phyloP scores from a whole-genome alignment of 2,113 vertebrate genomes.

The Scortum barcoo region DNA sequence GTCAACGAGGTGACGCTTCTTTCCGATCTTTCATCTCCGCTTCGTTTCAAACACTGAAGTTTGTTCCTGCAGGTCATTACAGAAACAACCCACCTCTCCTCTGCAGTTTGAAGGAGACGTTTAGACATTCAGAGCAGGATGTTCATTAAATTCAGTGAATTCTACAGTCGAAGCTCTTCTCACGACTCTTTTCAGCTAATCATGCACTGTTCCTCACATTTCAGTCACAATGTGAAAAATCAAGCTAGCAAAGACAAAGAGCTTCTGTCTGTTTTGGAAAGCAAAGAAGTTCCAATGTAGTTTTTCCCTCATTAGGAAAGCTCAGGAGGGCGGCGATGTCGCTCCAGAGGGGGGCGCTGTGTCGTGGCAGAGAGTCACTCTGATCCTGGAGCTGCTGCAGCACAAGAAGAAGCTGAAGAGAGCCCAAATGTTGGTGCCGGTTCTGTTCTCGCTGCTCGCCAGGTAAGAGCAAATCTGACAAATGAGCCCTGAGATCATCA shows the following conservation, averaged over 20 bases:
- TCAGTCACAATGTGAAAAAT: too few species aligned
- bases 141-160: too few species aligned
- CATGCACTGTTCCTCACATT: too few species aligned
- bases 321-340: slow-evolving; percentile 69
- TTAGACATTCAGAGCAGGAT: too few species aligned
- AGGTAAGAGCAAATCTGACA: slow-evolving; percentile 82
- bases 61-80: too few species aligned
- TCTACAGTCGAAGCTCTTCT: too few species aligned
- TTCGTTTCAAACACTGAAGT: not conserved
- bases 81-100: too few species aligned
- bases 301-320: slow-evolving; percentile 83
- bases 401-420: slow-evolving; percentile 96
- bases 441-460: slow-evolving; percentile 91
- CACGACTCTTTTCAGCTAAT: too few species aligned
- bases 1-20: slow-evolving; percentile 83
- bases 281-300: too few species aligned
- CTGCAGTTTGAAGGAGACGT: too few species aligned
- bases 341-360: slow-evolving; percentile 76
- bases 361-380: slow-evolving; percentile 90
- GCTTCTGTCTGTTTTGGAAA: not conserved
- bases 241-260: too few species aligned
- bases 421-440: slow-evolving; percentile 88
- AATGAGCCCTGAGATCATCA: too few species aligned
- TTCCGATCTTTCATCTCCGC: not conserved
- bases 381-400: slow-evolving; percentile 95